These are phyloP conservation scores for Tetraodon nigroviridis DNA, from an alignment of 2,113 vertebrate species.

Conservation along the genomic window DNA sequence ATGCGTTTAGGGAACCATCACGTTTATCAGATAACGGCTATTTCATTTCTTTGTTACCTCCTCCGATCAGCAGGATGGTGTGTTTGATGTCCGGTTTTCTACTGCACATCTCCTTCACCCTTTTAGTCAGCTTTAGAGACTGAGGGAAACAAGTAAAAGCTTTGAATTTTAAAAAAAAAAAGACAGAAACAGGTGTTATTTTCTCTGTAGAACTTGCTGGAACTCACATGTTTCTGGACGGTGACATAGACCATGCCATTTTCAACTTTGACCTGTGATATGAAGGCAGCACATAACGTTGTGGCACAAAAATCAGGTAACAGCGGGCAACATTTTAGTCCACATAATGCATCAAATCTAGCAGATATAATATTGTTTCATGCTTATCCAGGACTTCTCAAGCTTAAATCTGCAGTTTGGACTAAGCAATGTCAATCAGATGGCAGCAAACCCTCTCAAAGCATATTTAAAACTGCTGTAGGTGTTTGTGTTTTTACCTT, in stretches of 20 bases:
- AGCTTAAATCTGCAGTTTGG: background rate
- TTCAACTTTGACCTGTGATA: slow-evolving; percentile 77
- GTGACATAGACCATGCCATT: slow-evolving; percentile 77
- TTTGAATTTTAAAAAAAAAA: background rate
- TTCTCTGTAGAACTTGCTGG: background rate
- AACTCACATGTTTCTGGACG: slow-evolving; percentile 73
- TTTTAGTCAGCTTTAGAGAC: slow-evolving; percentile 66
- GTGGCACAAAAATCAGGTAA: background rate
- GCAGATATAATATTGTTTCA: too few species aligned
- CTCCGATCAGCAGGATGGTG: slow-evolving; percentile 72
- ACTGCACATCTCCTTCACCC: slow-evolving; percentile 75
- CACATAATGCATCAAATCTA: too few species aligned
- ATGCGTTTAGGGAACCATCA: too few species aligned
- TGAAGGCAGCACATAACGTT: background rate
- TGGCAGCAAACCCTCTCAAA: background rate
- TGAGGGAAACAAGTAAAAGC: slow-evolving; percentile 31
- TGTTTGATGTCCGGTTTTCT: slow-evolving; percentile 57
- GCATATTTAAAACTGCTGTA: background rate
- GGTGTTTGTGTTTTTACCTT: slow-evolving; percentile 54
- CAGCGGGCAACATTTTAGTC: too few species aligned
- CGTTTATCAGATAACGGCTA: too few species aligned
- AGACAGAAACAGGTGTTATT: background rate
- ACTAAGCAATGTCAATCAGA: background rate
- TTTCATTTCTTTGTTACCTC: slow-evolving; percentile 57
- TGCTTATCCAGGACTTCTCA: background rate